A percentile compares a stretch with the other conserved stretches of the same genome.
phyloP scores from a whole-genome alignment of 2,113 vertebrate genomes.

The Dipodomys spectabilis region DNA sequence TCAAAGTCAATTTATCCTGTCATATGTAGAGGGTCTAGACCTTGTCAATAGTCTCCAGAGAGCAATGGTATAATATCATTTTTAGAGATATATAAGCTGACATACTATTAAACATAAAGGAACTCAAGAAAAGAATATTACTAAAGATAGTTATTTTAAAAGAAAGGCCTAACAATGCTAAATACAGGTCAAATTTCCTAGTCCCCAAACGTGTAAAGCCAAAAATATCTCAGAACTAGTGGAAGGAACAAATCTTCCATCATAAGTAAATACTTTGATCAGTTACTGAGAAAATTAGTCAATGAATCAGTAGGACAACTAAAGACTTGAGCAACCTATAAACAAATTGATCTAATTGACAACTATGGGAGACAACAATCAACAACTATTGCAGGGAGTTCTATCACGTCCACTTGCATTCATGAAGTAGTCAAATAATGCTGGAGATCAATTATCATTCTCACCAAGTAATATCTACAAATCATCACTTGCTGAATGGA shows the following conservation, averaged over 20 bases:
- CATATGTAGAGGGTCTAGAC: background rate
- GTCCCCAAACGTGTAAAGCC: background rate
- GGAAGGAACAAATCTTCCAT: background rate
- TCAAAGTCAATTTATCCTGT: conserved; percentile 34
- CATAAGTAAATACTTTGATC: background rate
- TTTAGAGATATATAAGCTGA: background rate
- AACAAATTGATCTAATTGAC: background rate
- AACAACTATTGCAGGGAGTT: background rate
- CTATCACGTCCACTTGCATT: background rate
- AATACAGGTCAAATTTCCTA: background rate
- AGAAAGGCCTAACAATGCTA: conserved; percentile 4
- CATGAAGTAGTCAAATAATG: background rate
- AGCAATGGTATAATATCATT: background rate
- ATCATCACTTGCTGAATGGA: background rate
- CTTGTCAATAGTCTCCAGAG: background rate
- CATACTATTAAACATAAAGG: background rate
- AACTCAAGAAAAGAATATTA: background rate
- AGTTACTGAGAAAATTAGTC: no score
- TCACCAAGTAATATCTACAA: background rate
- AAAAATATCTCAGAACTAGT: background rate
- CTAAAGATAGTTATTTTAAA: conserved; percentile 14
- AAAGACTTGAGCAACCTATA: background rate
- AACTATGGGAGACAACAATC: background rate
- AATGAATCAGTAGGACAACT: background rate
- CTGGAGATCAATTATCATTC: background rate